These are phyloP conservation scores for Merodon equestris DNA, from an alignment of 2,888 invertebrate genomes.

Conservation along the genomic window DNA sequence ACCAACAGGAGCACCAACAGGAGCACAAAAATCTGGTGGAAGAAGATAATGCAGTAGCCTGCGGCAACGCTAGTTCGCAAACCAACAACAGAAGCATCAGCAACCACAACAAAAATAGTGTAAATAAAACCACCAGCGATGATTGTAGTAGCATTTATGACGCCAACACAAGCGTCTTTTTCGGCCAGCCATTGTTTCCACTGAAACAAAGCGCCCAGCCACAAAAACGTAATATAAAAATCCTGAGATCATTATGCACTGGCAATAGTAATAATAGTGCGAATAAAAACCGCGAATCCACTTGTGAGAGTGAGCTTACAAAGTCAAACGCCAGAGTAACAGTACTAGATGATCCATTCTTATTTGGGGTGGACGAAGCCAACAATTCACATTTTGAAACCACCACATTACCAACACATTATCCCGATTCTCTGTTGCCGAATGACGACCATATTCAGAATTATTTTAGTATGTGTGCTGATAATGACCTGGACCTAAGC, in stretches of 20 bases:
- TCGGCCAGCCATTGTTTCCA: conserved; percentile 69
- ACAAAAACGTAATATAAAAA: conserved; percentile 72
- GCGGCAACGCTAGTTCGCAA: conserved; percentile 71
- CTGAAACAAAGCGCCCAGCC: conserved; percentile 63
- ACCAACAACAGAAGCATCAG: conserved; percentile 67
- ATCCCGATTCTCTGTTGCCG: conserved; percentile 55
- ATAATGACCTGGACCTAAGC: conserved; percentile 66
- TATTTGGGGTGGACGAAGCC: conserved; percentile 75
- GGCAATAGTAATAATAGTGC: conserved; percentile 70
- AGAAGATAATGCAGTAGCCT: conserved; percentile 47
- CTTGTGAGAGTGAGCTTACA: conserved; percentile 70
- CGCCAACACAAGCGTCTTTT: conserved; percentile 59
- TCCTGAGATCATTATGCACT: conserved; percentile 75
- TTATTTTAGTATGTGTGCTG: conserved; percentile 73
- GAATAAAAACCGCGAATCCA: conserved; percentile 6
- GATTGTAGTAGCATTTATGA: conserved; percentile 51
- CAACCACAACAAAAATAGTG: conserved; percentile 59
- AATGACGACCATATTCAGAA: conserved; percentile 73
- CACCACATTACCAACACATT: conserved; percentile 51
- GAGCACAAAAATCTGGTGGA: conserved; percentile 53
- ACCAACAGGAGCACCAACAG: no score
- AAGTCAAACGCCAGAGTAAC: conserved; percentile 77
- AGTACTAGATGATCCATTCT: conserved; percentile 78
- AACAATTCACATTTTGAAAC: conserved; percentile 41
- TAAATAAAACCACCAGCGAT: conserved; percentile 62